Evolutionary conservation across 2,797 vertebrate genomes (phyloP).

Genomic region (Channallabes apus): DNA sequence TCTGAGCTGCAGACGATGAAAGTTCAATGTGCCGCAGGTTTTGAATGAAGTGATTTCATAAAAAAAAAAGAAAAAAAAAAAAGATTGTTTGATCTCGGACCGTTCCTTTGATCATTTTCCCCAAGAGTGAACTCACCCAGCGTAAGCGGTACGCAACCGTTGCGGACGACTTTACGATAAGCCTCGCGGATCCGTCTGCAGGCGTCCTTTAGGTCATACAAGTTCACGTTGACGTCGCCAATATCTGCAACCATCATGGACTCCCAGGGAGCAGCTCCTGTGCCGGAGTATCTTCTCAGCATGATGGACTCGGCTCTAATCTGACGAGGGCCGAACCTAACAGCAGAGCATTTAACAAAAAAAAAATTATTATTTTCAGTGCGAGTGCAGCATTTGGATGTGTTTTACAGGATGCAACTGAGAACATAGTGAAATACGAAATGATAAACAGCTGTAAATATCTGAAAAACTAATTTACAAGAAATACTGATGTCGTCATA

Average conservation of each 20-base stretch:
- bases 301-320: conserved; percentile 84
- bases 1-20: not conserved
- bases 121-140: conserved; percentile 77
- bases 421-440: not conserved
- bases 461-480: not conserved
- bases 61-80: too few species aligned
- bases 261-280: conserved; percentile 80
- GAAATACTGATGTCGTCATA: not conserved
- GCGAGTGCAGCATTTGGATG: not conserved
- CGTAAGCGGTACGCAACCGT: conserved; percentile 83
- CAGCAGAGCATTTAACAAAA: not conserved
- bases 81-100: not conserved
- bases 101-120: not conserved
- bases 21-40: not conserved
- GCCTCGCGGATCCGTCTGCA: conserved; percentile 81
- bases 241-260: conserved; percentile 88
- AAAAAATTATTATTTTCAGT: too few species aligned
- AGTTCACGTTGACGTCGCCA: conserved; percentile 85
- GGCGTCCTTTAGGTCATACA: conserved; percentile 86
- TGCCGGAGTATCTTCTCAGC: conserved; percentile 76
- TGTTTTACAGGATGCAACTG: too few species aligned
- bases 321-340: conserved; percentile 88
- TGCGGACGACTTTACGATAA: conserved; percentile 73
- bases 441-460: not conserved
- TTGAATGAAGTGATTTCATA: not conserved